These are phyloP conservation scores for Cerastis leucographa DNA, from an alignment of 2,888 invertebrate genomes.

Conservation along the genomic window DNA sequence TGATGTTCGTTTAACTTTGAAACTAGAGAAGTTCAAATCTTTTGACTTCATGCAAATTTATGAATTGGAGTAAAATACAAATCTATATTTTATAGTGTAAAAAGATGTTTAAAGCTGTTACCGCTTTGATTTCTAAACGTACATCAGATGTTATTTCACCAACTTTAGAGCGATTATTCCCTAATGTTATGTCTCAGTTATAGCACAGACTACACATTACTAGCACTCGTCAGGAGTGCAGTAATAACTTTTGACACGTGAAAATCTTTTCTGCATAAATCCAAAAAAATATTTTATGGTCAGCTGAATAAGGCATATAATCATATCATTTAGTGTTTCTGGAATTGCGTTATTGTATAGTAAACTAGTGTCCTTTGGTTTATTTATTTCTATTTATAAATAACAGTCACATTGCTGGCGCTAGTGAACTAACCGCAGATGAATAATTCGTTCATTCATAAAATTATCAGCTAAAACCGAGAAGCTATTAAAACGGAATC, in stretches of 20 bases:
- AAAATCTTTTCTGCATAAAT: no score
- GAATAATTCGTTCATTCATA: constrained; percentile 48
- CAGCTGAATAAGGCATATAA: no score
- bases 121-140: neutral
- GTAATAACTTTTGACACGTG: no score
- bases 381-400: constrained; percentile 40
- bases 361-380: constrained; percentile 24
- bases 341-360: no score
- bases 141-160: no score
- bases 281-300: no score
- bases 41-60: neutral
- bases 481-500: constrained; percentile 17
- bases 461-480: constrained; percentile 34
- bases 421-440: constrained; percentile 36
- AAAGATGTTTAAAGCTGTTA: neutral
- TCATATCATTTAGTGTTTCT: no score
- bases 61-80: neutral
- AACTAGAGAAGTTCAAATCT: neutral
- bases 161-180: no score
- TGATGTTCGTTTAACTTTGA: neutral
- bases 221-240: no score
- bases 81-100: neutral
- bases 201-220: no score
- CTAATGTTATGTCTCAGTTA: no score
- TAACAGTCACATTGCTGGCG: neutral